Percentiles rank a stretch among this genome's conserved stretches.
Evolutionary conservation across 2,888 invertebrate genomes (phyloP).

Genomic region (Drosophila dives): DNA sequence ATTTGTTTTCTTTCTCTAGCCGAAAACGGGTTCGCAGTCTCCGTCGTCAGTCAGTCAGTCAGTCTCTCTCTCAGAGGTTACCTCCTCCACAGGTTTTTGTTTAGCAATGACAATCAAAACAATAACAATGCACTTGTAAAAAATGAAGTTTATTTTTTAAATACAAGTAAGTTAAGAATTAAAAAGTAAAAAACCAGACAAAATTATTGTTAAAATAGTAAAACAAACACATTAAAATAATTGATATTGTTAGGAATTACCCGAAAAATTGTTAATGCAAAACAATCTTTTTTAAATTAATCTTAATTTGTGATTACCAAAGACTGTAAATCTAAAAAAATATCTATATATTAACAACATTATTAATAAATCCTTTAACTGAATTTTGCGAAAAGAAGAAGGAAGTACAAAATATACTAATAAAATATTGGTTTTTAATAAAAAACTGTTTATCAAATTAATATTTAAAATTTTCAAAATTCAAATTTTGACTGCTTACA

Average conservation of each 20-base stretch:
- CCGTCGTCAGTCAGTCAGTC: conserved; percentile 6
- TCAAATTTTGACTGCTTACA: neutral
- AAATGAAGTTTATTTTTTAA: neutral
- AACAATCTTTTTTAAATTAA: neutral
- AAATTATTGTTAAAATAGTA: neutral
- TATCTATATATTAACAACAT: neutral
- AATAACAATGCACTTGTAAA: conserved; percentile 23
- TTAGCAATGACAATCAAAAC: conserved; percentile 34
- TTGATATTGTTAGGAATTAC: neutral
- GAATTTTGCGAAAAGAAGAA: too few species aligned
- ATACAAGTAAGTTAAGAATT: neutral
- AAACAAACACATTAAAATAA: neutral
- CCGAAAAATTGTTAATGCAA: neutral
- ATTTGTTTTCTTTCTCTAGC: conserved; percentile 24
- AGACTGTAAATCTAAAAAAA: neutral
- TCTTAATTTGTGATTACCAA: neutral
- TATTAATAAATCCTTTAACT: neutral
- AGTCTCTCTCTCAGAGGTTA: conserved; percentile 24
- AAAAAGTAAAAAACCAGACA: neutral
- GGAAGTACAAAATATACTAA: neutral
- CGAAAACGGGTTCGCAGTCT: conserved; percentile 45
- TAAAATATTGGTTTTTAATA: neutral
- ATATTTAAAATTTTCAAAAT: neutral
- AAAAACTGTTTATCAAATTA: neutral
- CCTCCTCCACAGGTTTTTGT: conserved; percentile 61